Conservation (phyloP, 2,888 invertebrate species). For the Caenorhabditis wallacei region DNA sequence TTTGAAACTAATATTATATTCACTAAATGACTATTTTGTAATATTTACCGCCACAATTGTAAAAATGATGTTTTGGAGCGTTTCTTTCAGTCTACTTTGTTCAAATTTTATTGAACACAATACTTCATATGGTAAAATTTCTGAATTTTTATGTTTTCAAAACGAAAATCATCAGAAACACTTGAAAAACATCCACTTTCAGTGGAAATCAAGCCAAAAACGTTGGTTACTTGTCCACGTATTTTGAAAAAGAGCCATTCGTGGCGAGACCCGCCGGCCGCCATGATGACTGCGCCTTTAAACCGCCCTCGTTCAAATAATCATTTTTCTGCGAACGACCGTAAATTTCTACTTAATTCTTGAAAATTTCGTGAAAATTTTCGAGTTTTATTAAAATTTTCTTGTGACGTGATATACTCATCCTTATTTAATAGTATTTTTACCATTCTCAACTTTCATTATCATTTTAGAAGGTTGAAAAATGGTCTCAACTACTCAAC, state of each 20-base stretch:
- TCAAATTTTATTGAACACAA: too few species aligned
- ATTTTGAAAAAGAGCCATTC: constrained; percentile 55
- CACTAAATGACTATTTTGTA: too few species aligned
- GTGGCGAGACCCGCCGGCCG: constrained; percentile 59
- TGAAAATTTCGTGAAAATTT: too few species aligned
- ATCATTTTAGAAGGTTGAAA: constrained; percentile 1
- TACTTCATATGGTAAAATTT: neutral
- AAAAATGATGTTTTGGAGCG: too few species aligned
- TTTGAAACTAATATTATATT: too few species aligned
- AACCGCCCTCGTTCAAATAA: constrained; percentile 42
- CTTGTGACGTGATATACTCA: too few species aligned
- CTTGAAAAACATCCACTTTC: neutral
- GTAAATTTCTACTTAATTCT: neutral
- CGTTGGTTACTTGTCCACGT: constrained; percentile 52
- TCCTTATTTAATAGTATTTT: neutral
- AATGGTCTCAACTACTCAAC: constrained; percentile 67
- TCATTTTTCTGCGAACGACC: constrained; percentile 37
- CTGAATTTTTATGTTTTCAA: neutral
- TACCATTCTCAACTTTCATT: neutral
- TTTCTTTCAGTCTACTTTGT: too few species aligned
- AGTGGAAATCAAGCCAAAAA: constrained; percentile 31
- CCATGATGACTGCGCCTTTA: constrained; percentile 70
- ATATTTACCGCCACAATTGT: too few species aligned
- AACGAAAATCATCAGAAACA: neutral
- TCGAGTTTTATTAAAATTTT: neutral